These are phyloP conservation scores for Rhodinocichla rosea DNA, from an alignment of 2,113 vertebrate species.

Conservation along the genomic window DNA sequence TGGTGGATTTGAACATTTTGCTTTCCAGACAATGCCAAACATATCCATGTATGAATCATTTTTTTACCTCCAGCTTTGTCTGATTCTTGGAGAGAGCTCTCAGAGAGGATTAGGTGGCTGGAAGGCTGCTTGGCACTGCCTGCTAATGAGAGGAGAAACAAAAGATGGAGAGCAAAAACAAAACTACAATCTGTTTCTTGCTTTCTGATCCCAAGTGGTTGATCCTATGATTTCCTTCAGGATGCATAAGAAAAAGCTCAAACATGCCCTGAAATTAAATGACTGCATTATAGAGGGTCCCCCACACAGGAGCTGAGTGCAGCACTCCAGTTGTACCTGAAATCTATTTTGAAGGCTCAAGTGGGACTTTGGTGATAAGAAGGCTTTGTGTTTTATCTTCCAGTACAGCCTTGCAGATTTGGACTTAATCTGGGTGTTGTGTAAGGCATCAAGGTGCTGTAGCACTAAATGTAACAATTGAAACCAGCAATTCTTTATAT, in stretches of 20 bases:
- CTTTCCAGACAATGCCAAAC: background rate
- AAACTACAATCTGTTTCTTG: background rate
- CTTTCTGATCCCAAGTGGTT: background rate
- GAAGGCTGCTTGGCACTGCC: background rate
- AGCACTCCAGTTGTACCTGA: background rate
- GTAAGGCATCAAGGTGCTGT: background rate
- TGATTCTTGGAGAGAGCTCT: background rate
- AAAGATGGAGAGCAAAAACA: background rate
- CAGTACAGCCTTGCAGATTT: background rate
- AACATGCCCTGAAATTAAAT: background rate
- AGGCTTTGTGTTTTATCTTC: constrained; percentile 27
- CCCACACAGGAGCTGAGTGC: background rate
- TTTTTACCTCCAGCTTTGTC: background rate
- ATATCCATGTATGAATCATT: background rate
- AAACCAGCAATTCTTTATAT: background rate
- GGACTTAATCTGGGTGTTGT: background rate
- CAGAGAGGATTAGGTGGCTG: background rate
- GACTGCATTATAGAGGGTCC: background rate
- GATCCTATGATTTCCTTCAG: background rate
- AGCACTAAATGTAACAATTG: background rate
- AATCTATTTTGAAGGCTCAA: background rate
- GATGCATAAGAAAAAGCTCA: background rate
- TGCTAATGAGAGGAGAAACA: background rate
- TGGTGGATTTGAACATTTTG: background rate
- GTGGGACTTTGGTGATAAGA: background rate